Evolutionary conservation across 1,140 invertebrate genomes (phyloP), one percentile per base, ranked within the genome.

Genomic region (Aporrectodea caliginosa): DNA sequence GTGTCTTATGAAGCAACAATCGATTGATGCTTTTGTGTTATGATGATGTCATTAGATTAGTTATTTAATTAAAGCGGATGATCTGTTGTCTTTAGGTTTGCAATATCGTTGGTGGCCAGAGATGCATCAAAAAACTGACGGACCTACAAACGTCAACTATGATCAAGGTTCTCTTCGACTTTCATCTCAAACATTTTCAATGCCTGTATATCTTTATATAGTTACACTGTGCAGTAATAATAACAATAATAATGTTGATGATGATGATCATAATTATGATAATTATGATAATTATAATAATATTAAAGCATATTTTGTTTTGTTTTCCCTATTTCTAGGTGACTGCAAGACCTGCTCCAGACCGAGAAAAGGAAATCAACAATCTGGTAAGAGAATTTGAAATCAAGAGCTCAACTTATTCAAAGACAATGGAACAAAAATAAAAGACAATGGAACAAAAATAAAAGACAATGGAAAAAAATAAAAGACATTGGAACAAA

Each of bases 101-200:
- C 87, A 98, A 98, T 88, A 98, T 99, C 84, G 98, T 76, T 22
- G 32, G 29, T 29, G 75, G 98, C 31, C 98, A 99, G 88, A 91
- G 98, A 69, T 99, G 98, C 88, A 99, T 99, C 80, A 99, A 99
- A 89, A 99, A 99, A 90, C 90, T 99, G 70, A 99, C 98, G 29
- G 98, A 99, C 85, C 98, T 98, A 94, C 98, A 99, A 89, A 99
- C 98, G 22, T 99, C 98, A 6, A 99, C 98, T 0, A 99, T 99
- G 98, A 99, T 99, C 85, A 99, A 99, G 91, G 89, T 88, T 82
- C 76, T 27, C 58, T 82, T 69, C 69, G 2, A 33, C 2, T 72
- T 2, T 33, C 70, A 34, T 73, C 16, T 73, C 14, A 12, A 14
- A 16, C 12, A 73, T 12, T 16, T 16, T 73, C 58, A 73, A 30